Base-by-base conservation (phyloP, 2,888 invertebrate genomes). In the Drosophila imparisetae region DNA sequence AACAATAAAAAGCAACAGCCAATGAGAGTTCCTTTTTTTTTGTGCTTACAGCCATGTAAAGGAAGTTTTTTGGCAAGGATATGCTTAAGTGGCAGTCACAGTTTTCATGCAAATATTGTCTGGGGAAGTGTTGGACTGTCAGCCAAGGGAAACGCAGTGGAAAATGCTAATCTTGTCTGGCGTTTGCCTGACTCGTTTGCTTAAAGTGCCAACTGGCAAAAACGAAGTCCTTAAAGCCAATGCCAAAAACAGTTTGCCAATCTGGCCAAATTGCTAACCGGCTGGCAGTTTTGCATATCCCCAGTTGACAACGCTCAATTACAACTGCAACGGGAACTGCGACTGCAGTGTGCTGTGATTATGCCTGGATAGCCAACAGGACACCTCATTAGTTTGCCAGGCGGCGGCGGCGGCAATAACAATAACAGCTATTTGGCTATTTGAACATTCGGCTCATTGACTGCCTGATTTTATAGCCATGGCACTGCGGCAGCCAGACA, bases 21-120 rank as follows among this genome's bases (percentile, higher is more conserved):
- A 65, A 62, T 45, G 32, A 29, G 49, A 30, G 15, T 32, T 52
- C n/a, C n/a, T 21, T 54, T 10, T 11, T 29, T 69, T 72, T 21
- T 53, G 40, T 54, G 40, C 55, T 58, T 29, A 42, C 54, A 49
- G 67, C 29, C 76, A 69, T 75, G 67, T 66, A 45, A 52, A 68
- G 75, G 80, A 81, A 82, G 72, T 80, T 79, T 73, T 78, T 86
- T 80, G 80, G 73, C 82, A 83, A 78, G 87, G 85, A 86, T 85
- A 81, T 76, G 81, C 85, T 85, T 79, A 86, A 90, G 88, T 85
- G 82, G 80, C 88, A 83, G 83, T 81, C 82, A 81, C 86, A 85
- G 85, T 81, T 80, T 78, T 75, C 80, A 88, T 88, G 88, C 85
- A 90, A 90, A 90, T 86, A 81, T 78, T 75, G 80, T 81, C 77